Evolutionary conservation across 2,113 vertebrate genomes (phyloP), one percentile per base, ranked within the genome.

Genomic region (Lichenostomus cassidix): DNA sequence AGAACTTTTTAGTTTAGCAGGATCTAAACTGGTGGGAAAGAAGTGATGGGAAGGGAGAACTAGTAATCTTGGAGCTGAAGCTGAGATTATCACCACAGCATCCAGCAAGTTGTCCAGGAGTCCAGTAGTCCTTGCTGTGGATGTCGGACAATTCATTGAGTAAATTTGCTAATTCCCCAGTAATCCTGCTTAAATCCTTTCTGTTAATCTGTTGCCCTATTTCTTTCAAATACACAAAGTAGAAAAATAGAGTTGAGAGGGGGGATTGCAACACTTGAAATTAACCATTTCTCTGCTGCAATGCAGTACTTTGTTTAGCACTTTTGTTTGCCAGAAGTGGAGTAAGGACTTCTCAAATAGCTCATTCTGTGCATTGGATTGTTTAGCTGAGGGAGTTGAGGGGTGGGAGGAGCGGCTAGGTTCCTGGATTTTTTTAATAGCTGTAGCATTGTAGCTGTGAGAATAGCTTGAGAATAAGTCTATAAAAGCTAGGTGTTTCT

Each of bases 361-460:
- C 12, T 87, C 11, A 2, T 39, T 12, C 9, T 35, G 16, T 75
- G 25, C 12, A 19, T 2, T 62, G 28, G 3, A 22, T 82, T 25
- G 5, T 31, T 92, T 62, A 59, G 20, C 12, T 75, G 59, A 50
- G 27, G 15, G 24, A 39, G 5, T 2, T 15, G 31, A 3, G 2
- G 5, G 4, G 0, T 1, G 10, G 4, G 10, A 9, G 5, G 3
- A 37, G 19, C 23, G 69, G n/a, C 15, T 59, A 18, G 4, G 7
- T 55, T 77, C 56, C 41, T 71, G 16, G 7, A 18, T 83, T 88
- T 85, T 47, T 75, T 67, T 39, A 49, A 35, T 19, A 56, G 13
- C 18, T 81, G 31, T 28, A 73, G 25, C 20, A 42, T 6, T 39
- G 11, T 39, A 39, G 39, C 39, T 39, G 14, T 75, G 9, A 76